These are phyloP conservation scores for Echeneis naucrates DNA, from an alignment of 2,797 vertebrate species.

Conservation along the genomic window DNA sequence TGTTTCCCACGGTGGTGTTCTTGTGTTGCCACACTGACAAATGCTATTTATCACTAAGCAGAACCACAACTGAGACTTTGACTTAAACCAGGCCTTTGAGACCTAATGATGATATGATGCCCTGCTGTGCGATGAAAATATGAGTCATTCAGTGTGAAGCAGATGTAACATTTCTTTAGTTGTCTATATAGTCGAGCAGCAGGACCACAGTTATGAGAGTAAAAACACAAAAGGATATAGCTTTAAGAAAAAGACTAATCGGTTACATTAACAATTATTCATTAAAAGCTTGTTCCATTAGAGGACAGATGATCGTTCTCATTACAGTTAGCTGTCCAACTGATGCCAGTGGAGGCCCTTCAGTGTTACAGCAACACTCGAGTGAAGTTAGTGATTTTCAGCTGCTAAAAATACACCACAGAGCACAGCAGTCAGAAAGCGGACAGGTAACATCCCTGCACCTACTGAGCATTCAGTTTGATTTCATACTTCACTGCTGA, in stretches of 20 bases:
- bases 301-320: neutral
- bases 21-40: neutral
- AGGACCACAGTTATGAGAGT: neutral
- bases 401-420: conserved; percentile 12
- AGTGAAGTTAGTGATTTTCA: neutral
- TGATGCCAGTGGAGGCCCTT: conserved; percentile 4
- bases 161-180: neutral
- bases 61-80: neutral
- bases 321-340: neutral
- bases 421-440: neutral
- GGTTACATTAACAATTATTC: neutral
- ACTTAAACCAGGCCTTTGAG: neutral
- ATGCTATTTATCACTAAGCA: conserved; percentile 1
- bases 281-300: neutral
- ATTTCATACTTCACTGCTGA: conserved; percentile 12
- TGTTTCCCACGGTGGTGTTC: neutral
- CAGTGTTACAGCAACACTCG: neutral
- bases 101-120: neutral
- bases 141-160: neutral
- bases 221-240: neutral
- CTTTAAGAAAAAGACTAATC: neutral
- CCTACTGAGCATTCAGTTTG: neutral
- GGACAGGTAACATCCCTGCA: neutral
- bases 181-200: conserved; percentile 13
- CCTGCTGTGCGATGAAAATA: neutral